Evolutionary conservation across 1,140 invertebrate species (phyloP).

Genomic region (Micrasema longulum): DNA sequence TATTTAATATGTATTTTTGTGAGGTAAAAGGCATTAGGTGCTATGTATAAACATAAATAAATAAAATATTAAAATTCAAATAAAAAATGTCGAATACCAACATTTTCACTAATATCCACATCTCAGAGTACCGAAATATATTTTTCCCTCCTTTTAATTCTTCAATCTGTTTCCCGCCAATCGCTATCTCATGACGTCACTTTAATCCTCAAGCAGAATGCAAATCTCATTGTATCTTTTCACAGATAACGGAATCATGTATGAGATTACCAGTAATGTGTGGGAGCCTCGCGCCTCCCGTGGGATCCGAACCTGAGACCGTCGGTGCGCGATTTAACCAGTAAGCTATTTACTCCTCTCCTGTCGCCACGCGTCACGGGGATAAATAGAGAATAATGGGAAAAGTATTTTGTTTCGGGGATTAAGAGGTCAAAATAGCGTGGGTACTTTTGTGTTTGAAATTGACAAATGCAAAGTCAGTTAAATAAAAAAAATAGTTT

Average conservation of each 20-base stretch:
- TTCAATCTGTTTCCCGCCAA: neutral
- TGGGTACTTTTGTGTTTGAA: neutral
- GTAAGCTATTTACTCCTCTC: conserved; percentile 10
- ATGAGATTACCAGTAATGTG: conserved; percentile 11
- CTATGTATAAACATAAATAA: too few species aligned
- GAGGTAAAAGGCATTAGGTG: too few species aligned
- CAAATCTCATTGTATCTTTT: conserved; percentile 27
- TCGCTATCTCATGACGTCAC: too few species aligned
- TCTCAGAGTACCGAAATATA: too few species aligned
- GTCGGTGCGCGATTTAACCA: neutral
- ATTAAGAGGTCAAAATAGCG: conserved; percentile 8
- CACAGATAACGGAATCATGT: conserved; percentile 19
- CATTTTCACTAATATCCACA: too few species aligned
- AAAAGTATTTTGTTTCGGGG: conserved; percentile 1
- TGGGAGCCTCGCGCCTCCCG: conserved; percentile 8
- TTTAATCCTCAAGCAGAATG: conserved; percentile 7
- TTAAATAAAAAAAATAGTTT: too few species aligned
- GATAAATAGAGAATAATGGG: neutral
- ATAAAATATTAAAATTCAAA: too few species aligned
- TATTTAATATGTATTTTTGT: too few species aligned
- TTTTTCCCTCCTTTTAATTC: too few species aligned
- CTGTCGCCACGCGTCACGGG: conserved; percentile 10
- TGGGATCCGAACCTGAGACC: conserved; percentile 24
- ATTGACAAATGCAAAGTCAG: too few species aligned
- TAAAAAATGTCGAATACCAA: too few species aligned